A percentile compares a stretch with the other conserved stretches of the same genome.
These are phyloP conservation scores for Oreochromis aureus DNA, from an alignment of 2,113 vertebrate species.

Conservation along the genomic window DNA sequence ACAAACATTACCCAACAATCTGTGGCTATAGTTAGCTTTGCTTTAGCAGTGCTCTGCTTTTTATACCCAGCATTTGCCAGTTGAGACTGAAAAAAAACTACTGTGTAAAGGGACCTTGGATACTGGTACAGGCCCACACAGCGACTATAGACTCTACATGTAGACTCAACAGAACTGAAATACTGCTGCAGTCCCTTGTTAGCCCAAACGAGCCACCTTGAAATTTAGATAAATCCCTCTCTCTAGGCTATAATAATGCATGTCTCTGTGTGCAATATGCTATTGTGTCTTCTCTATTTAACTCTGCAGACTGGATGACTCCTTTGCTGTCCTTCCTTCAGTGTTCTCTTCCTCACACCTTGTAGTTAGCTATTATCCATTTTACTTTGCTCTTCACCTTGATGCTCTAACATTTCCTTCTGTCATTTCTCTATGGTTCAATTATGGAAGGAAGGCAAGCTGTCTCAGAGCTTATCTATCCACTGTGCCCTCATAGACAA, in stretches of 20 bases:
- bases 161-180: not conserved
- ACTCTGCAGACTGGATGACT: not conserved
- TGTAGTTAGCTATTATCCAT: not conserved
- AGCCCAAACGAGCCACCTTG: not conserved
- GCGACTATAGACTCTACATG: not conserved
- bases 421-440: not conserved
- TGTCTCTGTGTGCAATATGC: not conserved
- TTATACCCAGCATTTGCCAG: not conserved
- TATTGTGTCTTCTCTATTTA: constrained; percentile 21
- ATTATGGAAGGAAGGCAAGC: not conserved
- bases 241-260: not conserved
- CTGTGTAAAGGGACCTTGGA: not conserved
- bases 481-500: not conserved
- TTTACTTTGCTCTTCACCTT: not conserved
- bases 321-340: not conserved
- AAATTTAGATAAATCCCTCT: not conserved
- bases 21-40: not conserved
- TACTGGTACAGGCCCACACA: not conserved
- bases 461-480: not conserved
- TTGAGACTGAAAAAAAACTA: not conserved
- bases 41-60: not conserved
- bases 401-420: not conserved
- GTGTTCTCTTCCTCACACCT: not conserved
- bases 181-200: not conserved
- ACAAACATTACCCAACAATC: not conserved